Evolutionary conservation across 2,797 vertebrate genomes (phyloP).

Genomic region (Manis crassicaudata): DNA sequence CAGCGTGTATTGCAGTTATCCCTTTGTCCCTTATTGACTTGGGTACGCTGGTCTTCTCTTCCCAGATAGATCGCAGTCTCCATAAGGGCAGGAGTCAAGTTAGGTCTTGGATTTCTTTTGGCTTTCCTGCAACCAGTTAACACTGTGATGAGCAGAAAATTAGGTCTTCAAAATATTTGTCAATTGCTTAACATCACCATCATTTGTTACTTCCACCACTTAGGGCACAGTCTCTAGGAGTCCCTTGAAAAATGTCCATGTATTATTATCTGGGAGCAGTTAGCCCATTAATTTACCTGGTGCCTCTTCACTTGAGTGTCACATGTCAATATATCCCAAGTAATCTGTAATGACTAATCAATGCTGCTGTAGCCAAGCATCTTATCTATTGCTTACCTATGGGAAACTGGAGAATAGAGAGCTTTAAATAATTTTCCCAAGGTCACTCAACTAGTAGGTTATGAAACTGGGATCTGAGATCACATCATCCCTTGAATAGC

Average conservation of each 20-base stretch:
- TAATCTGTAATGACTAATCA: neutral
- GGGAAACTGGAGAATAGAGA: neutral
- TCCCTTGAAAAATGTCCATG: neutral
- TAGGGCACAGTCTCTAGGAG: neutral
- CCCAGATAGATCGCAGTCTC: neutral
- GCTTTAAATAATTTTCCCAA: neutral
- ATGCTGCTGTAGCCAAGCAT: neutral
- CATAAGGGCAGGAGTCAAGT: neutral
- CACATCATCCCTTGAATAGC: neutral
- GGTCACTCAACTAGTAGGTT: neutral
- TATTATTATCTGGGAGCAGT: neutral
- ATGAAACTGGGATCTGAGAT: neutral
- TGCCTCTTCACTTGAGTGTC: neutral
- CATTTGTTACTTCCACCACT: neutral
- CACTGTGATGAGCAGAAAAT: neutral
- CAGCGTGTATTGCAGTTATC: neutral
- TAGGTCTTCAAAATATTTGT: conserved; percentile 2
- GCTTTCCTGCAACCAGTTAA: neutral
- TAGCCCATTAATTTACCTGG: neutral
- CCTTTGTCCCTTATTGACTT: neutral
- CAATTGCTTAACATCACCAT: neutral
- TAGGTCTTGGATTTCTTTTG: neutral
- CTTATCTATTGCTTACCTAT: neutral
- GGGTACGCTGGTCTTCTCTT: neutral
- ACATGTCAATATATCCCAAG: neutral